A percentile compares a stretch with the other conserved stretches of the same genome.
Evolutionary conservation across 2,888 invertebrate genomes (phyloP).

Genomic region (Cryptus viduatorius): DNA sequence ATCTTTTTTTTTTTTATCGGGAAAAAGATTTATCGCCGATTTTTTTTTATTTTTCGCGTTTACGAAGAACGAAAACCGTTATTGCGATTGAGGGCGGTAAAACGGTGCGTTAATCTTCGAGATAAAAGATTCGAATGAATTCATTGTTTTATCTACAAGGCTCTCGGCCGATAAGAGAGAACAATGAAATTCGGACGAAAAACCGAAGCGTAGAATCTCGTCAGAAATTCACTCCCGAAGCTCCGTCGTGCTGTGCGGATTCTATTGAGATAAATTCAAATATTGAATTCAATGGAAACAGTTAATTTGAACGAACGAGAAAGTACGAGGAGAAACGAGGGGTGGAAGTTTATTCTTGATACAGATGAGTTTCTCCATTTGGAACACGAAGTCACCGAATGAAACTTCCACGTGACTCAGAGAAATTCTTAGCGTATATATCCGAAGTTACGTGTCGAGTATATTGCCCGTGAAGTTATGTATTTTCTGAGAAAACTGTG

Average conservation of each 20-base stretch:
- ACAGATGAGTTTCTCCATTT: slow-evolving; percentile 1
- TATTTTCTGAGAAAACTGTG: slow-evolving; percentile 72
- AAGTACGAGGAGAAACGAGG: not conserved
- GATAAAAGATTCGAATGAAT: slow-evolving; percentile 32
- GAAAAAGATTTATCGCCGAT: not conserved
- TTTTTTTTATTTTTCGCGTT: not conserved
- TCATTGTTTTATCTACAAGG: slow-evolving; percentile 23
- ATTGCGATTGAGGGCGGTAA: not conserved
- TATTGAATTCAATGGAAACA: not conserved
- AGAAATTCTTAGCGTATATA: slow-evolving; percentile 28
- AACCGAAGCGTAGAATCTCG: too few relatives aligned
- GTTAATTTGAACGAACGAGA: not conserved
- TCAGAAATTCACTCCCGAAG: too few relatives aligned
- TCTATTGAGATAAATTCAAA: not conserved
- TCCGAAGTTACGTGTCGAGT: slow-evolving; percentile 42
- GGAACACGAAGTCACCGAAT: not conserved
- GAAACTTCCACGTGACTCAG: slow-evolving; percentile 43
- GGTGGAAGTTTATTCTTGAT: slow-evolving; percentile 2
- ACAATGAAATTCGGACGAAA: too few relatives aligned
- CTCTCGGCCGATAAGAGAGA: too few relatives aligned
- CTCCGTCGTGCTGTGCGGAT: too few relatives aligned
- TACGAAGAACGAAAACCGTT: not conserved
- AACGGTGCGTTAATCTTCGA: slow-evolving; percentile 2
- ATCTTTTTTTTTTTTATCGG: slow-evolving; percentile 27
- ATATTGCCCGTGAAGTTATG: slow-evolving; percentile 75